Evolutionary conservation across 2,113 vertebrate genomes (phyloP), one percentile per base, ranked within the genome.

Genomic region (Craseonycteris thonglongyai): DNA sequence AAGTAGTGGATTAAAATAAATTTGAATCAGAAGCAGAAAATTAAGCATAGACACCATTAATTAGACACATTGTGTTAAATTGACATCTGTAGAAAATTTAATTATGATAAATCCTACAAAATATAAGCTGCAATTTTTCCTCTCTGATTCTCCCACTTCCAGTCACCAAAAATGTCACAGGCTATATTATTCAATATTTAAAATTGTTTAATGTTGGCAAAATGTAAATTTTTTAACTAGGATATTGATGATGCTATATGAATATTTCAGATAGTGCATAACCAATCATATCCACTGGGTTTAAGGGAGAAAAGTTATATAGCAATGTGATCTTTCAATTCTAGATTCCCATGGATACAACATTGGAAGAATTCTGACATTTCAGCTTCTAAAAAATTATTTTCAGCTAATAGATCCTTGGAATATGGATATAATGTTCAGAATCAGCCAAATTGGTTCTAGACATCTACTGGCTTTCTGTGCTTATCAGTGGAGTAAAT

Each of bases 351-450:
- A 81, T 86, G n/a, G 75, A 81, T 75, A 9, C 45, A 90, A 33
- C 54, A 88, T 78, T 88, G 72, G 61, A 56, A 95, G 54, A 85
- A 85, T 96, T 78, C 9, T 96, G 78, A 94, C 30, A 88, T 91
- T 94, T 95, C 78, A 88, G 74, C 79, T 96, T 96, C 85, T 96
- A 92, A 95, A 94, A 94, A 94, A 49, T 69, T 96, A 75, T 96
- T 94, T 97, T 94, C 40, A 86, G 7, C 1, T 84, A 94, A 56
- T 79, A 51, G 49, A 24, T 97, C 97, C 83, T 76, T 96, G 45
- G 18, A 75, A 19, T 59, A 30, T n/a, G 11, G 35, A 33, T 89
- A 83, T 82, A 91, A 96, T 75, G 63, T 89, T 81, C 65, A 88
- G 66, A 85, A 86, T 28, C 91, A 96, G 91, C 88, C 97, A 96